Percentiles rank a stretch among this genome's conserved stretches.
phyloP scores from a whole-genome alignment of 2,113 vertebrate genomes.

The Lamprotornis superbus region DNA sequence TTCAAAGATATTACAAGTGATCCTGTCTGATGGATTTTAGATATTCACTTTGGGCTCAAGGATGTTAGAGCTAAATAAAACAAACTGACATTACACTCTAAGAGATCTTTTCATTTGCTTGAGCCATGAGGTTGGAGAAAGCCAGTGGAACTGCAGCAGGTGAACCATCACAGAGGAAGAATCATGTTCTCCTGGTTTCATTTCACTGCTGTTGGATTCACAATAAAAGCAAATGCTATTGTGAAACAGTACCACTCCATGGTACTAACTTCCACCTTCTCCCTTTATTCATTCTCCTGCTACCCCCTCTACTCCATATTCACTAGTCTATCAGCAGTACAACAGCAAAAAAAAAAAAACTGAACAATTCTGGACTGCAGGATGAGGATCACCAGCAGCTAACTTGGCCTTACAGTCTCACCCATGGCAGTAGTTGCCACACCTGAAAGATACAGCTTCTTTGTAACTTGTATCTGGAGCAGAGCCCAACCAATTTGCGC shows the following conservation, averaged over 20 bases:
- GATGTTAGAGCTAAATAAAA: constrained; percentile 47
- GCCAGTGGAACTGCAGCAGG: background rate
- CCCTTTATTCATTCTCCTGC: background rate
- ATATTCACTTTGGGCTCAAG: constrained; percentile 48
- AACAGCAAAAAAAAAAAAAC: background rate
- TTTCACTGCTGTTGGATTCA: background rate
- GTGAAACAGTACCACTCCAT: background rate
- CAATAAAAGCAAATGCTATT: background rate
- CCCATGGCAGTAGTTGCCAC: background rate
- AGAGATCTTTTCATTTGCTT: constrained; percentile 22
- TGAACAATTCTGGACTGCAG: background rate
- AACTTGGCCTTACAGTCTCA: background rate
- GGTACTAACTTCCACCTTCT: background rate
- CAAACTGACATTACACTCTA: constrained; percentile 2
- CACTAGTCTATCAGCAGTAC: background rate
- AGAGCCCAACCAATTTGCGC: background rate
- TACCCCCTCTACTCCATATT: background rate
- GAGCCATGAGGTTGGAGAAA: background rate
- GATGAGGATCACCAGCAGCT: background rate
- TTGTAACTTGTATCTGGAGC: background rate
- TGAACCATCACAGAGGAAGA: background rate
- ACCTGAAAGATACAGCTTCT: background rate
- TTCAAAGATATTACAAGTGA: constrained; percentile 65
- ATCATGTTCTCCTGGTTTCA: background rate
- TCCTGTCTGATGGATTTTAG: constrained; percentile 59